Evolutionary conservation across 2,797 vertebrate genomes (phyloP).

Genomic region (Delichon dasypus): DNA sequence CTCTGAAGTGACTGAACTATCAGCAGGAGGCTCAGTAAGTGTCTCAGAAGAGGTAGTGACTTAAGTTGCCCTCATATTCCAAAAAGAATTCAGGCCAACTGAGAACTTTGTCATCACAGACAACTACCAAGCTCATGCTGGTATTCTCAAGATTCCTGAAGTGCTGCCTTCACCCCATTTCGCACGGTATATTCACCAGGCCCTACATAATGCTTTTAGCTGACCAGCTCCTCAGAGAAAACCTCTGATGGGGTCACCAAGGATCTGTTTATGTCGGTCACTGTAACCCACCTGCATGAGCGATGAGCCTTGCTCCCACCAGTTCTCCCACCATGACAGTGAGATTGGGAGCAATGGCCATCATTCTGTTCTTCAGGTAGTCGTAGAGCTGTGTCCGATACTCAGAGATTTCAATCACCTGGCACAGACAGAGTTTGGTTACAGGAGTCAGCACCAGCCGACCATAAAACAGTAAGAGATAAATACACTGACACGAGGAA

Average conservation of each 20-base stretch:
- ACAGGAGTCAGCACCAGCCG: background rate
- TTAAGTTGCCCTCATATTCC: constrained; percentile 77
- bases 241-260: background rate
- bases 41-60: constrained; percentile 98
- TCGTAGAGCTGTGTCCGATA: constrained; percentile 95
- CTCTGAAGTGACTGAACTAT: background rate
- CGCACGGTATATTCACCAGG: background rate
- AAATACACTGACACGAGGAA: background rate
- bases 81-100: constrained; percentile 72
- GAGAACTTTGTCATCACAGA: constrained; percentile 73
- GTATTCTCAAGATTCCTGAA: background rate
- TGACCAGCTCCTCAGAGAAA: background rate
- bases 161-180: background rate
- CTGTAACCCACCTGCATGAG: constrained; percentile 88
- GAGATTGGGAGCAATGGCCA: constrained; percentile 96
- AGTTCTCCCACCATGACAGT: constrained; percentile 96
- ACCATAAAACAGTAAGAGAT: background rate
- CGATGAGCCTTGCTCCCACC: constrained; percentile 94
- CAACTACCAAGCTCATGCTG: constrained; percentile 44
- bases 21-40: constrained; percentile 31
- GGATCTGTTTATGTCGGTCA: background rate
- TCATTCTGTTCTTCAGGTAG: constrained; percentile 98
- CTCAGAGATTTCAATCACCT: constrained; percentile 98
- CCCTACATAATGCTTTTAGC: background rate
- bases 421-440: background rate